A percentile compares a stretch with the other conserved stretches of the same genome.
phyloP scores from a whole-genome alignment of 2,888 invertebrate species.

The Labia minor region DNA sequence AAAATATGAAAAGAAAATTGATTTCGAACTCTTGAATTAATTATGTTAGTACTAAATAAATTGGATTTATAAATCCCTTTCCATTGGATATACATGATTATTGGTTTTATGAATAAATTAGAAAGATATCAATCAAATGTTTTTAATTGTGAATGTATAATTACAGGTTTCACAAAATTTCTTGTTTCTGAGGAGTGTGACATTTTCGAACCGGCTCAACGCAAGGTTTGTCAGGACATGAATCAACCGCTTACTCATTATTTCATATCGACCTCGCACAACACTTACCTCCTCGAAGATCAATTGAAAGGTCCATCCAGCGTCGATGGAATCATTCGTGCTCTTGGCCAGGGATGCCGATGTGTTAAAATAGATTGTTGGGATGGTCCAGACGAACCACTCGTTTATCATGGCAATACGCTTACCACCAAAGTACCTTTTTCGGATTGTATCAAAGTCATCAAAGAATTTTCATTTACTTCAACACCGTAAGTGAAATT shows the following conservation, averaged over 20 bases:
- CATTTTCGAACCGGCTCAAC: slow-evolving; percentile 40
- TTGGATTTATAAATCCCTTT: too few species aligned
- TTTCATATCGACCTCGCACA: slow-evolving; percentile 42
- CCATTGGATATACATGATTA: too few species aligned
- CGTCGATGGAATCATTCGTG: slow-evolving; percentile 41
- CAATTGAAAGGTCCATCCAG: slow-evolving; percentile 43
- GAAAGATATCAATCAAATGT: too few species aligned
- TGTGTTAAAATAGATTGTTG: slow-evolving; percentile 47
- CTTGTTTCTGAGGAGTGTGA: slow-evolving; percentile 40
- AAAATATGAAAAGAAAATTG: too few species aligned
- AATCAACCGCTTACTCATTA: slow-evolving; percentile 42
- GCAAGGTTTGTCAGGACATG: slow-evolving; percentile 41
- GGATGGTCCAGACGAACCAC: slow-evolving; percentile 41
- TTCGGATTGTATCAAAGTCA: slow-evolving; percentile 36
- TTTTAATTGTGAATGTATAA: too few species aligned
- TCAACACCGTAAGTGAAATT: slow-evolving; percentile 30
- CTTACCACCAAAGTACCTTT: slow-evolving; percentile 40
- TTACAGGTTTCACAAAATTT: slow-evolving; percentile 38
- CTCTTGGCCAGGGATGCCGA: slow-evolving; percentile 41
- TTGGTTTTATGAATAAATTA: too few species aligned
- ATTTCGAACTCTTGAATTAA: too few species aligned
- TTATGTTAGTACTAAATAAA: too few species aligned
- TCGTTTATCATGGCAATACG: slow-evolving; percentile 44
- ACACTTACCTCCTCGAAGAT: slow-evolving; percentile 44
- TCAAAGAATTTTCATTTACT: slow-evolving; percentile 40